Base-by-base conservation (phyloP, 2,797 vertebrate genomes). In the Scarus forsteni region DNA sequence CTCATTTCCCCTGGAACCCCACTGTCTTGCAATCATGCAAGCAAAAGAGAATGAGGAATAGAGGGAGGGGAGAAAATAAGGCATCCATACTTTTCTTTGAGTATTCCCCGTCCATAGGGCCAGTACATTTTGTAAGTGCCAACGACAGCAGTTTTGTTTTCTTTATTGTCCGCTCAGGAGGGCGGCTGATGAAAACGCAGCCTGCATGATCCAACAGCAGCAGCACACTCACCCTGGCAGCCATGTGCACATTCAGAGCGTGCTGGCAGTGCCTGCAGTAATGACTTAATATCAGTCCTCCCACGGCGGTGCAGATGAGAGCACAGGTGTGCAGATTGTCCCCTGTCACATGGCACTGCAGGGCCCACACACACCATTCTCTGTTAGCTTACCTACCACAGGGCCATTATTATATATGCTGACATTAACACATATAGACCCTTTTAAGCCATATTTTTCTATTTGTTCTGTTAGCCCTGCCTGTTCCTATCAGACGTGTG, bases 251-350 rank as follows among this genome's bases (percentile, higher is more conserved):
- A 65, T 63, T 67, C 19, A 8, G 77, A 82, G 70, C 67, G 79
- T 72, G 66, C 81, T 81, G 82, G 81, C 75, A 84, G 69, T 0
- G 73, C 76, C 83, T 71, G 74, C 68, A 70, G 82, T 89, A 90
- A 90, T 90, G 88, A 92, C 86, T 91, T 89, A 84, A 93, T 91
- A 92, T 91, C 74, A 83, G 77, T 82, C 80, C 79, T 90, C 89
- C 84, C 80, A 88, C 69, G 49, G 86, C 27, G 42, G 69, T 84
- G 80, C 88, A 89, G 85, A 91, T 92, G 91, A 93, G 85, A 86
- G 88, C 88, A 77, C 90, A 91, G 90, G 92, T 93, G 90, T 89
- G 73, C 77, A 81, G 80, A 84, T 77, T 81, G 86, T 84, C 81
- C 82, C 84, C 59, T 73, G 77, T 87, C 87, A 86, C 82, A 79